Conservation (phyloP, 1,140 invertebrate species). For the Prorops nasuta region DNA sequence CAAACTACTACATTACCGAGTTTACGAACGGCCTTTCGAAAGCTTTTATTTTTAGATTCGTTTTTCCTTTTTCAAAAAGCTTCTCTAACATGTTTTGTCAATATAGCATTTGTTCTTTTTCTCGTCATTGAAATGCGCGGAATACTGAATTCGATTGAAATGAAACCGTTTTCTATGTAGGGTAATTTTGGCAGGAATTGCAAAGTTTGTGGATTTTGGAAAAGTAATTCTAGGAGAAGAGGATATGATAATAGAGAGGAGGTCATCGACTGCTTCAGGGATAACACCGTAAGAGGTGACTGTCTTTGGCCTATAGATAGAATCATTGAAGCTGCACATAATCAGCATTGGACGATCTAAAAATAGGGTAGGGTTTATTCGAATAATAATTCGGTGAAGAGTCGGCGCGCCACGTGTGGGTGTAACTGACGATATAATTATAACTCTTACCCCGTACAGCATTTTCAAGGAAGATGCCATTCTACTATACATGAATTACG, state of each 20-base stretch:
- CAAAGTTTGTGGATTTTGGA: too few relatives aligned
- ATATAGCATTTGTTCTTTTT: too few relatives aligned
- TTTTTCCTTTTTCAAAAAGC: too few relatives aligned
- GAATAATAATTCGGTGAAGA: constrained; percentile 32
- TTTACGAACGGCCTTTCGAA: too few relatives aligned
- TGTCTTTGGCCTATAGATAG: constrained; percentile 17
- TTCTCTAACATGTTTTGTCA: too few relatives aligned
- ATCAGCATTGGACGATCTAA: constrained; percentile 23
- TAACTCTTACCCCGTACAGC: constrained; percentile 17
- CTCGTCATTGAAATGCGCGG: too few relatives aligned
- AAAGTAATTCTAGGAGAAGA: neutral
- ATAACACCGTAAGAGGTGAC: constrained; percentile 11
- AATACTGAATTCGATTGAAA: too few relatives aligned
- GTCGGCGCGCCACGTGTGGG: constrained; percentile 19
- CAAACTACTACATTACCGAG: too few relatives aligned
- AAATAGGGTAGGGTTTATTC: constrained; percentile 28
- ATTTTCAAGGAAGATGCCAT: constrained; percentile 21
- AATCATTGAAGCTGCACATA: constrained; percentile 4
- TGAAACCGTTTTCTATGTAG: too few relatives aligned
- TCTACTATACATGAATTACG: too few relatives aligned
- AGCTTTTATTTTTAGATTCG: too few relatives aligned
- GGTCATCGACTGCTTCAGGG: constrained; percentile 15
- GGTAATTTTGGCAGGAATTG: too few relatives aligned
- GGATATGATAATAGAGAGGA: neutral
- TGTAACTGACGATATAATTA: constrained; percentile 36